Base-by-base conservation (phyloP, 2,888 invertebrate species). In the Eupithecia pulchellata region DNA sequence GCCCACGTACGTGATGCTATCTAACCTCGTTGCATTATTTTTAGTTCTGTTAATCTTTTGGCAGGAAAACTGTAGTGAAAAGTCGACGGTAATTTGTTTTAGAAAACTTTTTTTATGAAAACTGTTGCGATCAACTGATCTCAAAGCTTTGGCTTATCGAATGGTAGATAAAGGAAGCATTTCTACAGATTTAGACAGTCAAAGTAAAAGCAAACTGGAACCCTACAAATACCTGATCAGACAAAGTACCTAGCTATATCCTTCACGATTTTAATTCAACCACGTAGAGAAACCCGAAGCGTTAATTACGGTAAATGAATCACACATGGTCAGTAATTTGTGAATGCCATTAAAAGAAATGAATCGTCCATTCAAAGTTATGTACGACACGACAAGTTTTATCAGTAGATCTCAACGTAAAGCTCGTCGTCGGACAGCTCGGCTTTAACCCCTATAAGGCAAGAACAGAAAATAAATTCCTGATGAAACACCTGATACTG, bases 11-110 rank as follows among this genome's bases (percentile, higher is more conserved):
- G 58, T 57, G 58, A 60, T n/a, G 58, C 9, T 25, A 25, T 29
- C n/a, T 60, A 60, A 32, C 32, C 58, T 60, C 58, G 32, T n/a
- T 60, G 20, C n/a, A 60, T 60, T 60, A 60, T 60, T 60, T 60
- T 60, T 60, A 60, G 30, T 60, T 29, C 20, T 11, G 25, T 52
- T 57, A 17, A 57, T 29, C 17, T 57, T 47, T 57, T 57, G 29
- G 29, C 57, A 57, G 57, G 17, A 14, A 57, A 27, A 57, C 32
- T 30, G 9, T 30, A 9, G 58, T 32, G n/a, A 60, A 58, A 30
- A 57, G 27, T n/a, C 32, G 30, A 60, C 20, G 20, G 58, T 20
- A 58, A 8, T n/a, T 29, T 57, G 57, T 8, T 29, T 27, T 8
- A 17, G n/a, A n/a, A n/a, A n/a, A n/a, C 1, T n/a, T n/a, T n/a